Conservation (phyloP, 2,888 invertebrate species). For the Argynnis bischoffii region DNA sequence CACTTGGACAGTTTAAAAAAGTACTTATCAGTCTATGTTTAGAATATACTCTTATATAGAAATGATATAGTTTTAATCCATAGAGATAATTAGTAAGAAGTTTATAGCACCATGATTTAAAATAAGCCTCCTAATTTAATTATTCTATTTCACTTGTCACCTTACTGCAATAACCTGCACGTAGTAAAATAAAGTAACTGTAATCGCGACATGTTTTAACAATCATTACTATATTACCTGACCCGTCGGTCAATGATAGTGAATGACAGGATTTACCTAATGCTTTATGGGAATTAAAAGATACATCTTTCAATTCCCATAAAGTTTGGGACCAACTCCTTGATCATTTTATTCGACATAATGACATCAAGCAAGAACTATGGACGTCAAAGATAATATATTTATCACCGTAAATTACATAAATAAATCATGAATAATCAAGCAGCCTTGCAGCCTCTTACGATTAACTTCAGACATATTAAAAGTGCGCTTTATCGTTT, state of each 20-base stretch:
- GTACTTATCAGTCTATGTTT: no score
- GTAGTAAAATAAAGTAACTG: slow-evolving; percentile 32
- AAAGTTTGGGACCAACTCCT: no score
- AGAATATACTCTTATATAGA: no score
- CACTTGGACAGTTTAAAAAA: no score
- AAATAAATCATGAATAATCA: slow-evolving; percentile 27
- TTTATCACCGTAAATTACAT: slow-evolving; percentile 18
- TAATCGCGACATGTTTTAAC: slow-evolving; percentile 14
- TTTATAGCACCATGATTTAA: no score
- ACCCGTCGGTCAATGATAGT: slow-evolving; percentile 61
- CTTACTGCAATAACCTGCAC: no score
- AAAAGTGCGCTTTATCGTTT: slow-evolving; percentile 35
- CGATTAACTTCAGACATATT: slow-evolving; percentile 37
- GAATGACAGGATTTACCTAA: slow-evolving; percentile 44
- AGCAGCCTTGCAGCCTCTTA: slow-evolving; percentile 26
- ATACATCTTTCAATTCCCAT: no score
- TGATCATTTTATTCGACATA: background rate
- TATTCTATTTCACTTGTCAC: no score
- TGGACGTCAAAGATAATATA: slow-evolving; percentile 14
- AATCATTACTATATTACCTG: slow-evolving; percentile 42
- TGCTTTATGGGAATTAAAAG: no score
- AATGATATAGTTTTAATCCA: no score
- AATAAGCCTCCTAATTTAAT: no score
- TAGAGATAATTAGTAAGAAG: no score
- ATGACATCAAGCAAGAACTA: background rate